Percentiles rank a stretch among this genome's conserved stretches.
These are phyloP conservation scores for Caenorhabditis elegans DNA, from an alignment of 1,140 invertebrate species.

Conservation along the genomic window WBcel235 BX284605.5:5510001-5510500, in stretches of 20 bases:
- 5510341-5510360: conserved; percentile 34
- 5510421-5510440: conserved; percentile 44
- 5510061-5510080: neutral
- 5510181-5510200: conserved; percentile 45
- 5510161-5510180: conserved; percentile 41
- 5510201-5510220: conserved; percentile 46
- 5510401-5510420: conserved; percentile 44
- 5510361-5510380: conserved; percentile 46
- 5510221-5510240: too few relatives aligned
- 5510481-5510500: conserved; percentile 31
- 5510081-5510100: neutral
- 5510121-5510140: neutral
- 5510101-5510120: neutral
- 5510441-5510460: conserved; percentile 38
- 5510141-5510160: conserved; percentile 33
- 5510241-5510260: too few relatives aligned
- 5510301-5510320: conserved; percentile 41
- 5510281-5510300: conserved; percentile 37
- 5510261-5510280: conserved; percentile 47
- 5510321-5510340: conserved; percentile 36
- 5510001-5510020: neutral
- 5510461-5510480: conserved; percentile 41
- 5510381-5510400: conserved; percentile 50
- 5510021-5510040: neutral
- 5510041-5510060: conserved; percentile 8